Percentiles rank a stretch among this genome's conserved stretches.
These are phyloP conservation scores for Halocaridina rubra DNA, from an alignment of 2,888 invertebrate genomes.

Conservation along the genomic window DNA sequence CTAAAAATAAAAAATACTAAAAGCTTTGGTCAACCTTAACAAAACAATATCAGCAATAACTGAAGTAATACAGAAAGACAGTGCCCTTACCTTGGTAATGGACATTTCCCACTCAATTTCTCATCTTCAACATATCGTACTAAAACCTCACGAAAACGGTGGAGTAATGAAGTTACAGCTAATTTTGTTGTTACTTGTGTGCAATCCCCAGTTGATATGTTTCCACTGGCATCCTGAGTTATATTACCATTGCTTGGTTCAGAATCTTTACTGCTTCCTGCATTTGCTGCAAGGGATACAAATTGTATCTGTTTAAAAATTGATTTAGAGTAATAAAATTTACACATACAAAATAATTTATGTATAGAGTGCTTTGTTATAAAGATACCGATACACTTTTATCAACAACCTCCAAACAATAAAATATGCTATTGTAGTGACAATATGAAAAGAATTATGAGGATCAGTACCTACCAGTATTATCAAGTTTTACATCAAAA, in stretches of 20 bases:
- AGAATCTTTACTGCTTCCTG: neutral
- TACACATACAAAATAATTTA: too few relatives aligned
- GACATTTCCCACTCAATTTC: slow-evolving; percentile 84
- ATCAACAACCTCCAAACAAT: too few relatives aligned
- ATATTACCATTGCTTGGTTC: slow-evolving; percentile 34
- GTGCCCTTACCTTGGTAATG: slow-evolving; percentile 78
- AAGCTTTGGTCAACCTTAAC: too few relatives aligned
- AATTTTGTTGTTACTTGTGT: slow-evolving; percentile 73
- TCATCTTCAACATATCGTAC: slow-evolving; percentile 88
- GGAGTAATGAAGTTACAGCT: slow-evolving; percentile 91
- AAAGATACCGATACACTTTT: too few relatives aligned
- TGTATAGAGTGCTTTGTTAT: too few relatives aligned
- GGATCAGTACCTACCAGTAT: slow-evolving; percentile 23
- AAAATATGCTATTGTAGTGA: too few relatives aligned
- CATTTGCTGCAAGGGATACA: neutral
- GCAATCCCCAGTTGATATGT: neutral
- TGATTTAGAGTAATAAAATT: too few relatives aligned
- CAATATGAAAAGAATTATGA: too few relatives aligned
- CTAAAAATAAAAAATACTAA: too few relatives aligned
- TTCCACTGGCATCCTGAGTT: neutral
- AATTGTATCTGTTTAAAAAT: too few relatives aligned
- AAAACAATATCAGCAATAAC: too few relatives aligned
- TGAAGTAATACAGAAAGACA: neutral
- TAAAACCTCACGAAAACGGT: slow-evolving; percentile 92
- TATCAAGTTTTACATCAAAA: slow-evolving; percentile 34